Percentiles rank a stretch among this genome's conserved stretches.
phyloP scores from a whole-genome alignment of 2,888 invertebrate genomes.

The Cryptocheilus praepositus region DNA sequence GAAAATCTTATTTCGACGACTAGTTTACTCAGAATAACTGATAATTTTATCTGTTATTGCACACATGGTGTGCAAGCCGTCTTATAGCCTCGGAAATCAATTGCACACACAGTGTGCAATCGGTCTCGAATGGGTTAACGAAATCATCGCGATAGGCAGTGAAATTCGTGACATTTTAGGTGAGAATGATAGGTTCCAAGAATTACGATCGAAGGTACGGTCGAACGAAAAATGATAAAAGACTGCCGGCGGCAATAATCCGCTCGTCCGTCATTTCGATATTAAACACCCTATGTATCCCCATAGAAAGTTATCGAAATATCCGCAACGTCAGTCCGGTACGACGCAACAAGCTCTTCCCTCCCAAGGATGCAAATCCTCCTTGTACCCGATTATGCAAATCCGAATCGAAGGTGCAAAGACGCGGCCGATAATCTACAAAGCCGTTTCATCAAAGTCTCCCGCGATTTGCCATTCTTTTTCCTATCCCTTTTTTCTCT shows the following conservation, averaged over 20 bases:
- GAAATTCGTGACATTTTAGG: background rate
- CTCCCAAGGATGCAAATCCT: conserved; percentile 3
- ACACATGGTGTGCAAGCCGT: too few species aligned
- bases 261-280: conserved; percentile 10
- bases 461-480: too few species aligned
- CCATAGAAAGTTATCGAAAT: conserved; percentile 31
- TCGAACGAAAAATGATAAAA: conserved; percentile 12
- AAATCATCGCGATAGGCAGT: too few species aligned
- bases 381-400: conserved; percentile 1
- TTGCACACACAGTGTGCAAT: too few species aligned
- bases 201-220: conserved; percentile 4
- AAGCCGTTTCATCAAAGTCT: too few species aligned
- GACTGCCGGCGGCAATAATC: conserved; percentile 7
- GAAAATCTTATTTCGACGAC: too few species aligned
- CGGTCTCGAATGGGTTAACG: too few species aligned
- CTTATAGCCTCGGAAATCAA: too few species aligned
- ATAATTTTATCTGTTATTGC: too few species aligned
- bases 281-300: conserved; percentile 11
- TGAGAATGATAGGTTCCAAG: background rate
- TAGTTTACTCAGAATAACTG: too few species aligned
- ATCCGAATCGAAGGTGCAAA: conserved; percentile 4
- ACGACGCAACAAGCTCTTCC: conserved; percentile 2
- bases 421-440: too few species aligned
- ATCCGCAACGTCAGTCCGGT: conserved; percentile 19
- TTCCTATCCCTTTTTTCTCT: too few species aligned